phyloP scores from a whole-genome alignment of 2,888 invertebrate species.

The Phaonia tiefii region DNA sequence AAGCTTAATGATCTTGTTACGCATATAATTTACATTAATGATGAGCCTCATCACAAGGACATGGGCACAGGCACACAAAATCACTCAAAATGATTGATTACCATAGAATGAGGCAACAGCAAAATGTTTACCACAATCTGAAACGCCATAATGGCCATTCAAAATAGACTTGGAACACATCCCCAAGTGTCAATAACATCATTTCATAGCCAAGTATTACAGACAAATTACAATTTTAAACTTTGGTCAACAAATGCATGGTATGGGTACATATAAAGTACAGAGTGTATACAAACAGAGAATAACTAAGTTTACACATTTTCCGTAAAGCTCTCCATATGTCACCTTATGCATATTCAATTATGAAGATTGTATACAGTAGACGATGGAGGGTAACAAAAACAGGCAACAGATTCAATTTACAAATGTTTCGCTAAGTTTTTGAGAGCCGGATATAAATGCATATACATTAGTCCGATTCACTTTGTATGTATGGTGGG shows the following conservation, averaged over 20 bases:
- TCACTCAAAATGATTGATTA: slow-evolving; percentile 19
- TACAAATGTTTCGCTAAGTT: slow-evolving; percentile 5
- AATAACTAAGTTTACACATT: neutral
- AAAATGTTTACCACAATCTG: slow-evolving; percentile 29
- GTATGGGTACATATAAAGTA: neutral
- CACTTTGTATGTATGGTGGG: no score
- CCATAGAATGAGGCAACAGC: slow-evolving; percentile 38
- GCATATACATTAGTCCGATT: no score
- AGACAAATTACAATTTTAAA: no score
- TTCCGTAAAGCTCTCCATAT: neutral
- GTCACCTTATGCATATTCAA: slow-evolving; percentile 28
- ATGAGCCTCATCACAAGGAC: slow-evolving; percentile 19
- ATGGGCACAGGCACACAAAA: neutral
- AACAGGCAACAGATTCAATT: slow-evolving; percentile 17
- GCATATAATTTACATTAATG: slow-evolving; percentile 32
- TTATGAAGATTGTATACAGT: slow-evolving; percentile 8
- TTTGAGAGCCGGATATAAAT: no score
- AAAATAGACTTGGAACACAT: neutral
- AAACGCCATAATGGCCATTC: slow-evolving; percentile 23
- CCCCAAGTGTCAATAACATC: no score
- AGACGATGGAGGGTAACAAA: neutral
- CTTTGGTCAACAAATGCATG: slow-evolving; percentile 19
- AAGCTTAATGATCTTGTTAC: slow-evolving; percentile 35
- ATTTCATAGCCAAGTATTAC: no score
- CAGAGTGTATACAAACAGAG: neutral